Evolutionary conservation across 1,140 invertebrate genomes (phyloP), one percentile per base, ranked within the genome.

Genomic region (Pseudomyrmex pallidus): DNA sequence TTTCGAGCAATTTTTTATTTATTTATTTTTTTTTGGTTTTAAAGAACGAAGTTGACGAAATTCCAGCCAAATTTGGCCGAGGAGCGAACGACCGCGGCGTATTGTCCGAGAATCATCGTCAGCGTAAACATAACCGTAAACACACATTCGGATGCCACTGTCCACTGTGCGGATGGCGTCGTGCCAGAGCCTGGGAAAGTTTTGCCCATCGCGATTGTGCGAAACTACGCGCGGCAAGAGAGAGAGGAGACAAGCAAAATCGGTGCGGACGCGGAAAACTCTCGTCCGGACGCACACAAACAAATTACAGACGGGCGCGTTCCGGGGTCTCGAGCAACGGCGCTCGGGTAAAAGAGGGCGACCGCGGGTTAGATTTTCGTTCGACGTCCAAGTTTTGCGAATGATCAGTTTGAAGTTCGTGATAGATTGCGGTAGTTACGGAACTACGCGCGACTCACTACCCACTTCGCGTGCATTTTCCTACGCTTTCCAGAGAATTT

Each of bases 101-200:
- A 87, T 87, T 87, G 74, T 87, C 44, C 61, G 46, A 64, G 64
- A 87, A 87, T 78, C 77, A 83, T 87, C 70, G 76, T 63, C 72
- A 89, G 77, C 90, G 89, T 90, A 91, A 91, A 91, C 90, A 90
- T 87, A 88, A 89, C 89, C 87, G 85, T 91, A 91, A 92, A 91
- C 90, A 90, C 90, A 90, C 84, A 89, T 90, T 91, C 76, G 87
- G 74, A 92, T 90, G 83, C 86, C 35, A 35, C 35, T 83, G 87
- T 91, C 87, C 87, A 89, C 87, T 86, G 80, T 89, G 84, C 88
- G 87, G 44, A 89, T 91, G 91, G 90, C 85, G 63, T 22, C 25
- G 83, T 90, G 91, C 91, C 91, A 83, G 56, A 83, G 56, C 57
- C 35, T 61, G 76, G 56, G 48, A 70, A 88, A 85, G 86, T 88